A percentile compares a stretch with the other conserved stretches of the same genome.
phyloP scores from a whole-genome alignment of 2,888 invertebrate genomes.

The Prionchulus punctatus region DNA sequence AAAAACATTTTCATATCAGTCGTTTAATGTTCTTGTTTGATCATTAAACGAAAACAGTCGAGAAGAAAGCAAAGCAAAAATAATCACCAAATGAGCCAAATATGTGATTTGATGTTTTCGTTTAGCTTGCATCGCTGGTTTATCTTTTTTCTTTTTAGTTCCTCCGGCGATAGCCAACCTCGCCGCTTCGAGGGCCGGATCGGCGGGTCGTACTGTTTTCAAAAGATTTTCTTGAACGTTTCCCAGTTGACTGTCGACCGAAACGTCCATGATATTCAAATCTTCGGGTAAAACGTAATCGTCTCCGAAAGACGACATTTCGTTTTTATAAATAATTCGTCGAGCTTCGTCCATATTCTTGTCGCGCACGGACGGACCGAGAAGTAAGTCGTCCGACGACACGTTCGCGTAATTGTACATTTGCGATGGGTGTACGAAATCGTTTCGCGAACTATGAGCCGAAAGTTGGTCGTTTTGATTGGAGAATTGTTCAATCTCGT shows the following conservation, averaged over 20 bases:
- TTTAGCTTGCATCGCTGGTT: neutral
- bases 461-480: no score
- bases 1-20: no score
- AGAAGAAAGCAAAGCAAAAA: neutral
- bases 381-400: no score
- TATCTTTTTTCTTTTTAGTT: neutral
- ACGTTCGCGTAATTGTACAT: neutral
- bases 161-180: neutral
- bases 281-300: neutral
- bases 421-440: conserved; percentile 2
- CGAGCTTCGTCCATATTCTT: neutral
- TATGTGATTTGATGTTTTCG: conserved; percentile 5
- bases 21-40: no score
- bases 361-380: no score
- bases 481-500: no score
- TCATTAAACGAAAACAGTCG: no score
- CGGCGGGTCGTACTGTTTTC: neutral
- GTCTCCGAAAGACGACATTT: neutral
- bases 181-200: neutral
- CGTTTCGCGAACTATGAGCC: no score
- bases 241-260: neutral
- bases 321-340: neutral
- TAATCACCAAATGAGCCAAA: conserved; percentile 2
- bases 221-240: neutral
- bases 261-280: neutral